Conservation (phyloP, 1,140 invertebrate genomes). For the Bombus soroeensis region DNA sequence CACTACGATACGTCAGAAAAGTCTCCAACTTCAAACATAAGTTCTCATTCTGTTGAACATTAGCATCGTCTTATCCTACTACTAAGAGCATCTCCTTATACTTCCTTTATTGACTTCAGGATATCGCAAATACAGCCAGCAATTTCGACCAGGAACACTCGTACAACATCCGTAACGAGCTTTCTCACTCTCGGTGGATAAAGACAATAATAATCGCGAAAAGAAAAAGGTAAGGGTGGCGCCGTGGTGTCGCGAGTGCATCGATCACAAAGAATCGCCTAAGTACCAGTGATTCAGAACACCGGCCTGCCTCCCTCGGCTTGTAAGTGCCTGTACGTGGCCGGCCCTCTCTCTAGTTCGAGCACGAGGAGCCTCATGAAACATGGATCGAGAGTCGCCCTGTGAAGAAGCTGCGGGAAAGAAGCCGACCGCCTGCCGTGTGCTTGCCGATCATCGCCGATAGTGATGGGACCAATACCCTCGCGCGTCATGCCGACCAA, state of each 20-base stretch:
- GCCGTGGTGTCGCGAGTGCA: slow-evolving; percentile 56
- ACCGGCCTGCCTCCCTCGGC: slow-evolving; percentile 37
- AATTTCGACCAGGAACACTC: not conserved
- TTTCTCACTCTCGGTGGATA: not conserved
- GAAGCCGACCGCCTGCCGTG: slow-evolving; percentile 61
- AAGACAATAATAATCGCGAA: slow-evolving; percentile 26
- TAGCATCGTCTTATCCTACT: not conserved
- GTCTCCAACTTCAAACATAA: not conserved
- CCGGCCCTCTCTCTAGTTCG: slow-evolving; percentile 41
- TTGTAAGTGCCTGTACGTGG: slow-evolving; percentile 50
- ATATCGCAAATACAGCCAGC: not conserved
- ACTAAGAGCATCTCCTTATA: not conserved
- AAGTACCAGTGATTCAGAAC: slow-evolving; percentile 62
- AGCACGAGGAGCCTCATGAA: slow-evolving; percentile 61
- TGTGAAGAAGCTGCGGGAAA: slow-evolving; percentile 61
- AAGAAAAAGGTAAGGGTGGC: slow-evolving; percentile 22
- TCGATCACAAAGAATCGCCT: slow-evolving; percentile 65
- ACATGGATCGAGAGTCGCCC: slow-evolving; percentile 66
- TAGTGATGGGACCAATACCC: slow-evolving; percentile 49
- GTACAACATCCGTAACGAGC: not conserved
- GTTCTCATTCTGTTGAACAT: not conserved
- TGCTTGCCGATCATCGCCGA: slow-evolving; percentile 52
- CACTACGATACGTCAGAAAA: not conserved
- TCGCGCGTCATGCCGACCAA: not conserved
- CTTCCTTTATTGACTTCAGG: too few species aligned